A percentile compares a stretch with the other conserved stretches of the same genome.
Evolutionary conservation across 2,888 invertebrate species (phyloP).

Genomic region (Sphaeridia pumilis): DNA sequence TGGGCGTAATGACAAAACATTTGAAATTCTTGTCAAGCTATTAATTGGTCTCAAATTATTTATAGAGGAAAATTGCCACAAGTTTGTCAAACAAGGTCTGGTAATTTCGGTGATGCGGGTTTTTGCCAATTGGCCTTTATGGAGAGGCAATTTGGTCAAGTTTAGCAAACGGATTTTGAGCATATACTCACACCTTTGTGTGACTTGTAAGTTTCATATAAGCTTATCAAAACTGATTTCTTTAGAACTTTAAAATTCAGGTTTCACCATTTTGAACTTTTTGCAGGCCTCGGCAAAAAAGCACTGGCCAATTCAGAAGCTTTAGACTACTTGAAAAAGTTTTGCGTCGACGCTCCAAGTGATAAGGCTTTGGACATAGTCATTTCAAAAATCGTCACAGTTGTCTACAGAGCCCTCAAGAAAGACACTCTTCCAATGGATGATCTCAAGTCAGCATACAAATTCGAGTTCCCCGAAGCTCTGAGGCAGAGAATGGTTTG

Average conservation of each 20-base stretch:
- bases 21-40: too few relatives aligned
- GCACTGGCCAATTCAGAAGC: conserved; percentile 55
- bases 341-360: conserved; percentile 58
- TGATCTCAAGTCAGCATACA: conserved; percentile 44
- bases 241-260: too few relatives aligned
- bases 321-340: conserved; percentile 52
- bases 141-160: conserved; percentile 31
- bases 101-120: conserved; percentile 25
- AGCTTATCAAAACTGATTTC: not conserved
- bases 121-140: conserved; percentile 27
- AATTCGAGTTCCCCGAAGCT: conserved; percentile 38
- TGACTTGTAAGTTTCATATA: conserved; percentile 19
- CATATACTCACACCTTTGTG: conserved; percentile 27
- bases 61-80: conserved; percentile 20
- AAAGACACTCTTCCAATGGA: conserved; percentile 54
- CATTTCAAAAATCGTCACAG: conserved; percentile 52
- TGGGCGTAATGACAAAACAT: too few relatives aligned
- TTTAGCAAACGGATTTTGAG: conserved; percentile 26
- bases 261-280: too few relatives aligned
- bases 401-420: conserved; percentile 56
- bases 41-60: too few relatives aligned
- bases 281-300: conserved; percentile 49
- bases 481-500: too few relatives aligned
- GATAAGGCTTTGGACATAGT: conserved; percentile 50
- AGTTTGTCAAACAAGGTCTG: conserved; percentile 31